Evolutionary conservation across 2,797 vertebrate genomes (phyloP).

Genomic region (Amblyraja radiata): DNA sequence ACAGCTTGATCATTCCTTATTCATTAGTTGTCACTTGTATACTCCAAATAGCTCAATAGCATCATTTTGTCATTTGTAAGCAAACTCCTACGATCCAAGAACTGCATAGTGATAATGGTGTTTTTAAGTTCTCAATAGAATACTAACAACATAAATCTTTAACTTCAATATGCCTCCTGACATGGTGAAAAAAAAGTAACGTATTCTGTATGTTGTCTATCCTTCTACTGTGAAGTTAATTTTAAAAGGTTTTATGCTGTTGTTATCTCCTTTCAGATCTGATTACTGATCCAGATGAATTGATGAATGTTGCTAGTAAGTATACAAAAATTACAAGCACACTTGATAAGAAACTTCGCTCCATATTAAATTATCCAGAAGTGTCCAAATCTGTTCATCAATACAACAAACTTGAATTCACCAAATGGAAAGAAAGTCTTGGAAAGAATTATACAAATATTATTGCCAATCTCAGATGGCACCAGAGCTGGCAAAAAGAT

Average conservation of each 20-base stretch:
- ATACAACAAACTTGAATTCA: slow-evolving; percentile 81
- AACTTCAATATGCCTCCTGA: neutral
- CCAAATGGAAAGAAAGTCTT: slow-evolving; percentile 67
- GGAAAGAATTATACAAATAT: slow-evolving; percentile 74
- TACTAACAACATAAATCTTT: neutral
- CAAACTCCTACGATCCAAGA: neutral
- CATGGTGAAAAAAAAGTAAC: neutral
- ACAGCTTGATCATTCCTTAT: neutral
- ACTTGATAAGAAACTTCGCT: slow-evolving; percentile 71
- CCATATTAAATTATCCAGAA: slow-evolving; percentile 72
- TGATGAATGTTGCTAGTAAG: slow-evolving; percentile 66
- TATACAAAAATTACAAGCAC: slow-evolving; percentile 58
- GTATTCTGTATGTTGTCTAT: neutral
- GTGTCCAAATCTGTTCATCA: slow-evolving; percentile 72
- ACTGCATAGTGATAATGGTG: too few species aligned
- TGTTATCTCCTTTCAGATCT: slow-evolving; percentile 66
- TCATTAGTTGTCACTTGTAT: neutral
- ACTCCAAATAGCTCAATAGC: neutral
- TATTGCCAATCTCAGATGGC: slow-evolving; percentile 85
- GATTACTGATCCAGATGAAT: slow-evolving; percentile 73
- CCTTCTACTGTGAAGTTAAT: neutral
- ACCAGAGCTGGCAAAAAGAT: slow-evolving; percentile 78
- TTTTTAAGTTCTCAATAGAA: too few species aligned
- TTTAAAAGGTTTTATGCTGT: neutral
- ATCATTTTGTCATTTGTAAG: neutral